Evolutionary conservation across 2,888 invertebrate species (phyloP).

Genomic region (Agrenia bidenticulata): DNA sequence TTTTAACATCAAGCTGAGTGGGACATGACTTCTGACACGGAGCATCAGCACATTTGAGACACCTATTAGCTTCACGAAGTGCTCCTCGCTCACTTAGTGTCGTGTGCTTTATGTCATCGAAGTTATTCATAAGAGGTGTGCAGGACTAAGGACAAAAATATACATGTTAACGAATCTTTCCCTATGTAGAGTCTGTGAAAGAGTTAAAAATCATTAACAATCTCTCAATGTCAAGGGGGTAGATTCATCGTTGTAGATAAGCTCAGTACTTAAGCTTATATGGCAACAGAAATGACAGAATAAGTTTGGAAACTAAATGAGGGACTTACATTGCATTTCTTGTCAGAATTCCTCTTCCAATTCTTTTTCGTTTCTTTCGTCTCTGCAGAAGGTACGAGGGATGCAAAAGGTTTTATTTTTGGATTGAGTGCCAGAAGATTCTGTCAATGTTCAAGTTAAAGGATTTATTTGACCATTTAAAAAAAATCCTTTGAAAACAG

Average conservation of each 20-base stretch:
- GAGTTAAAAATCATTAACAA: too few species aligned
- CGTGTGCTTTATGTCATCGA: conserved; percentile 95
- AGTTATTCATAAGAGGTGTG: conserved; percentile 74
- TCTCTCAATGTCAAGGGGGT: too few species aligned
- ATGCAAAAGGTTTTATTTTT: conserved; percentile 71
- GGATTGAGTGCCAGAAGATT: conserved; percentile 85
- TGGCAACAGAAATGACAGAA: too few species aligned
- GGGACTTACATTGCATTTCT: conserved; percentile 80
- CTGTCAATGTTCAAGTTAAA: conserved; percentile 60
- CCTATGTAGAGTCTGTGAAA: too few species aligned
- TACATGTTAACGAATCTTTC: background rate
- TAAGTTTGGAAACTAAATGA: too few species aligned
- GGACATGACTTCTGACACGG: conserved; percentile 99
- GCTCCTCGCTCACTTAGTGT: conserved; percentile 95
- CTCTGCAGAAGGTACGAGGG: conserved; percentile 75
- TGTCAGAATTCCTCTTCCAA: conserved; percentile 91
- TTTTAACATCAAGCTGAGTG: conserved; percentile 94
- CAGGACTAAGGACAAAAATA: conserved; percentile 63
- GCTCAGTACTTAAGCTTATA: too few species aligned
- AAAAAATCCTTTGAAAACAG: too few species aligned
- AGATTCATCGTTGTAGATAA: too few species aligned
- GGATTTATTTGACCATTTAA: background rate
- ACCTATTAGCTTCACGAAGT: conserved; percentile 81
- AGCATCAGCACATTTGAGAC: conserved; percentile 91
- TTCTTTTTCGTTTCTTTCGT: conserved; percentile 87